Evolutionary conservation across 2,797 vertebrate species (phyloP), one percentile per base, ranked within the genome.

Genomic region (Phaenicophaeus curvirostris): DNA sequence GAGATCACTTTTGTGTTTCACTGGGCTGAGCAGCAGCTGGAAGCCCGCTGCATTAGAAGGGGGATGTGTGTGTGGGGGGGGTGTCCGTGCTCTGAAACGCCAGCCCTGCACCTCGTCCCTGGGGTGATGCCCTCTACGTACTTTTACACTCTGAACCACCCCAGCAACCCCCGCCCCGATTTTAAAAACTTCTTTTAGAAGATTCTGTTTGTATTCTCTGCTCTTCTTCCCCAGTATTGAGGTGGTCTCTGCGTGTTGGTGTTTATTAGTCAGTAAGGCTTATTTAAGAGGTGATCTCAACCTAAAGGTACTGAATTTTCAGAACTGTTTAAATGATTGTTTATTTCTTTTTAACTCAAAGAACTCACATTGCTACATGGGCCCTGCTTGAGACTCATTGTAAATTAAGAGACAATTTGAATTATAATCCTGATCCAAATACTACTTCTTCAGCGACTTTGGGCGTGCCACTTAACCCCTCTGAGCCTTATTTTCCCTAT

Each of bases 401-500:
- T 50, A 90, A 78, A 81, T 74, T 69, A 75, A 81, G 65, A 82
- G 42, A 84, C 69, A 79, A n/a, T 85, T 62, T 76, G 71, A 83
- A 80, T 93, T 92, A 79, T 79, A 86, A 68, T 85, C 66, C 66
- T 69, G 84, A 58, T 74, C 80, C 86, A 96, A 83, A 76, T 48
- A 77, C 44, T 94, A 61, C 71, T 53, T 24, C 46, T 48, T 88
- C 81, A 86, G 87, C 90, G 89, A 90, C 75, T 93, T 92, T 76
- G 85, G 90, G 58, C 82, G 87, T 81, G 66, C 88, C 61, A 44
- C 35, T 96, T 95, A 91, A 91, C 80, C 88, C 91, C 71, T 94
- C 72, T 92, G 92, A 91, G 83, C 58, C 55, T 94, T 93, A 84
- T 84, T 93, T 94, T 95, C 87, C 73, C 80, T 89, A 94, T 95